Base-by-base conservation (phyloP, 2,888 invertebrate species). In the Muscina levida region DNA sequence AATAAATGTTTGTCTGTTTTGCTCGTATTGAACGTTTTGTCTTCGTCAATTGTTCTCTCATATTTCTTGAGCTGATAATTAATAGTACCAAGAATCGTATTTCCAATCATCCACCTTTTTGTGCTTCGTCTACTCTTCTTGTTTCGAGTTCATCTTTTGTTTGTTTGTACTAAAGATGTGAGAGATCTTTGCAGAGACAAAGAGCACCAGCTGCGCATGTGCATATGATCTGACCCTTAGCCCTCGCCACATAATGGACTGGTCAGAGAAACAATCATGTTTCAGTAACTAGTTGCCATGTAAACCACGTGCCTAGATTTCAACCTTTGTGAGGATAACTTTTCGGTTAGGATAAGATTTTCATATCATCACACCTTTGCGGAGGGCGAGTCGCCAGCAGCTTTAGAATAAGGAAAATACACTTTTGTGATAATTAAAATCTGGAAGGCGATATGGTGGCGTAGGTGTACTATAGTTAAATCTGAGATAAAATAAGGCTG, bases 281-380 rank as follows among this genome's bases (percentile, higher is more conserved):
- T 62, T 22, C 11, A 13, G 37, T 22, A 6, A 19, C 22, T 66
- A 65, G 48, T 57, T 70, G 70, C 46, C 67, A 51, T 77, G 66
- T 67, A 24, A 65, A 77, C 57, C 77, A 73, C 73, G 73, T 70
- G 73, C 65, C 39, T 15, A 26, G 48, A 56, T 22, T 17, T 26
- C 19, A 17, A 56, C 62, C 72, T 6, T 62, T 42, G 39, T 62
- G 11, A 42, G 62, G 42, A 62, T 42, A 62, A 22, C 17, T 19
- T 39, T 17, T 59, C 15, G 59, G n/a, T n/a, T n/a, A n/a, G n/a
- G n/a, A n/a, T n/a, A n/a, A n/a, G n/a, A n/a, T n/a, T n/a, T n/a
- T n/a, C n/a, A n/a, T n/a, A n/a, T n/a, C n/a, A 59, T 10, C 51
- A 51, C 22, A 51, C 19, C 31, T 31, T 31, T 31, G 3, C 31